Base-by-base conservation (phyloP, 2,888 invertebrate species). In the Timandra comae region DNA sequence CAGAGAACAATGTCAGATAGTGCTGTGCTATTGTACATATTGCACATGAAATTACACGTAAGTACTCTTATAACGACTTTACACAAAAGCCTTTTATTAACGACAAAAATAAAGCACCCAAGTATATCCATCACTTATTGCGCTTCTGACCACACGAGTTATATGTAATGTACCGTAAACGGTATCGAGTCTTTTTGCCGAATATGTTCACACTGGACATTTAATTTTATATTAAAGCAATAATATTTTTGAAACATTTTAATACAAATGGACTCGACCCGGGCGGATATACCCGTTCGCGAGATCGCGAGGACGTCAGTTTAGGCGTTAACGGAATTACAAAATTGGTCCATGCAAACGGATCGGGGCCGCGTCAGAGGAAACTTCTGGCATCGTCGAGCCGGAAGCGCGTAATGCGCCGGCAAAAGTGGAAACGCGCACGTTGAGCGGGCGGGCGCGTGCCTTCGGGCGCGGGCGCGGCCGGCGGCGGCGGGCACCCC, bases 331-430 rank as follows among this genome's bases (percentile, higher is more conserved):
- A 68, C 70, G 64, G 70, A 66, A 74, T 67, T 79, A 81, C 52
- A 81, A 82, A 82, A 82, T 81, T 78, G 80, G 82, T 82, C 82
- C 79, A 71, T 74, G 62, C 52, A 52, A 24, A 64, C 57, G 64
- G 63, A 51, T 64, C 59, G 55, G 57, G 52, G 64, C 62, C 66
- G 66, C 69, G 57, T 80, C 64, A 84, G 46, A 81, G 78, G 64
- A 71, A 82, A 61, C 63, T 71, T 54, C 78, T 68, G 56, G 64
- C 72, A 60, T 79, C 70, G 58, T 75, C 72, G 65, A 61, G 69
- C 52, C 66, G 67, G 50, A 54, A 56, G 60, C 68, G 75, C 60
- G 68, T 52, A 50, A 81, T 76, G 52, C 73, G 76, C 56, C 66
- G 72, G 66, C 82, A 82, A 65, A 82, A 82, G 64, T 82, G 82